Conservation (phyloP, 2,113 vertebrate species). For the Aplodontia rufa region DNA sequence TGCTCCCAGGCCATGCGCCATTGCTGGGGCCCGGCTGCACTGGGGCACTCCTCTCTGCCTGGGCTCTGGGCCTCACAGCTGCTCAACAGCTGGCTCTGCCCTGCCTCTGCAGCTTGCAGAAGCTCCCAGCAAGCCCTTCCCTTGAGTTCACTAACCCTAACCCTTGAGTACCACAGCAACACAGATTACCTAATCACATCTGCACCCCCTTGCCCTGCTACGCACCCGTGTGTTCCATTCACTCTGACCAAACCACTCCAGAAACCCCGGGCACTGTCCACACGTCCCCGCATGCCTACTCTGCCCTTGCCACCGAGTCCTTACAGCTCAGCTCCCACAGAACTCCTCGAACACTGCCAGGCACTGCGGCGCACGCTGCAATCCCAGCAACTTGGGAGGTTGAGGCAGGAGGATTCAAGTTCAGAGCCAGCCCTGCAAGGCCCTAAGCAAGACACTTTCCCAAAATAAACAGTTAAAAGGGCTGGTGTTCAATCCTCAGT, state of each 20-base stretch:
- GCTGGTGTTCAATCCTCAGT: too few relatives aligned
- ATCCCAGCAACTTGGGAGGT: too few relatives aligned
- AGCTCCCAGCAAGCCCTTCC: background rate
- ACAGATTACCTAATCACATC: background rate
- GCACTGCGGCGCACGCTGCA: fast-evolving
- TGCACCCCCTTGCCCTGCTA: background rate
- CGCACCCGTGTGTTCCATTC: background rate
- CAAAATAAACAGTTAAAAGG: too few relatives aligned
- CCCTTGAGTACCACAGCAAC: background rate
- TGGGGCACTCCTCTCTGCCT: background rate
- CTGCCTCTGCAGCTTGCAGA: background rate
- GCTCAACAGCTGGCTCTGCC: background rate
- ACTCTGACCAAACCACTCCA: background rate
- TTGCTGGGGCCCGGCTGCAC: background rate
- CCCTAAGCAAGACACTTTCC: too few relatives aligned
- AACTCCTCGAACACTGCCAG: background rate
- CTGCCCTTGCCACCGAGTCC: background rate
- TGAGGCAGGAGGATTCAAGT: too few relatives aligned
- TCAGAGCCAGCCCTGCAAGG: too few relatives aligned
- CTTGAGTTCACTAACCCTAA: background rate
- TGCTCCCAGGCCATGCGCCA: background rate
- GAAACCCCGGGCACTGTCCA: background rate
- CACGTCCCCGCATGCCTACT: background rate
- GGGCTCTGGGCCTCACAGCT: background rate
- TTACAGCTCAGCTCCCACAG: background rate